These are phyloP conservation scores for Scaptomyza polygonia DNA, from an alignment of 2,888 invertebrate species.

Conservation along the genomic window DNA sequence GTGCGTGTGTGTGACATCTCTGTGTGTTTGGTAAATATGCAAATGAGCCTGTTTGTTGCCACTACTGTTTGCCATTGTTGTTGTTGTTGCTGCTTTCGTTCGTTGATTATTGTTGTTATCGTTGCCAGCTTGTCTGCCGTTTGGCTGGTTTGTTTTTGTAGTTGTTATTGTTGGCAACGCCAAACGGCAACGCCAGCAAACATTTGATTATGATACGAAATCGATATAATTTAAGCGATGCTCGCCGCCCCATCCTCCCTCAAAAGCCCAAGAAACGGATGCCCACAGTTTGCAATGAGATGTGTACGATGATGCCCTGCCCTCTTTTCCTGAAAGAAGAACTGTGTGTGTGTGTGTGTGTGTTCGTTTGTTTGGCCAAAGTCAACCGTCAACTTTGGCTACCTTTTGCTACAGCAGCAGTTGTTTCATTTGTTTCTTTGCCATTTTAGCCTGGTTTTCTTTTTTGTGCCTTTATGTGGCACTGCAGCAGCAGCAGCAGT, in stretches of 20 bases:
- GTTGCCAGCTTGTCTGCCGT: slow-evolving; percentile 29
- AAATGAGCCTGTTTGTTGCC: slow-evolving; percentile 80
- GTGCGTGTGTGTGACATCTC: slow-evolving; percentile 49
- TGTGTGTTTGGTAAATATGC: slow-evolving; percentile 80
- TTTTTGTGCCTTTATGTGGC: slow-evolving; percentile 36
- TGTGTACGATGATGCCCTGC: background rate
- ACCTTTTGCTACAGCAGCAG: slow-evolving; percentile 29
- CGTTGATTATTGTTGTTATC: slow-evolving; percentile 78
- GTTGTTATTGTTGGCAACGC: slow-evolving; percentile 68
- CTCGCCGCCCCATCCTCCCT: slow-evolving; percentile 14
- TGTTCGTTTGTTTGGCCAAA: slow-evolving; percentile 53
- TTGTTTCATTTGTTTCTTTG: slow-evolving; percentile 2
- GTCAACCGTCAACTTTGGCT: slow-evolving; percentile 55
- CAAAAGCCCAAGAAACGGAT: slow-evolving; percentile 58
- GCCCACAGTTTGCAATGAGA: slow-evolving; percentile 46
- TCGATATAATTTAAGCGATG: slow-evolving; percentile 81
- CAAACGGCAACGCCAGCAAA: slow-evolving; percentile 76
- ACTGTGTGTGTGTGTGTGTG: slow-evolving; percentile 11
- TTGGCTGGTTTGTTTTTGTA: slow-evolving; percentile 63
- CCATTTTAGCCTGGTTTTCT: slow-evolving; percentile 8
- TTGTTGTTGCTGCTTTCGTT: slow-evolving; percentile 56
- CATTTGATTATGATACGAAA: slow-evolving; percentile 81
- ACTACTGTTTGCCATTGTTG: slow-evolving; percentile 79
- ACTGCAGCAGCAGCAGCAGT: slow-evolving; percentile 26
- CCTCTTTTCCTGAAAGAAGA: slow-evolving; percentile 2